Base-by-base conservation (phyloP, 2,797 vertebrate genomes). In the Rhinatrema bivittatum region DNA sequence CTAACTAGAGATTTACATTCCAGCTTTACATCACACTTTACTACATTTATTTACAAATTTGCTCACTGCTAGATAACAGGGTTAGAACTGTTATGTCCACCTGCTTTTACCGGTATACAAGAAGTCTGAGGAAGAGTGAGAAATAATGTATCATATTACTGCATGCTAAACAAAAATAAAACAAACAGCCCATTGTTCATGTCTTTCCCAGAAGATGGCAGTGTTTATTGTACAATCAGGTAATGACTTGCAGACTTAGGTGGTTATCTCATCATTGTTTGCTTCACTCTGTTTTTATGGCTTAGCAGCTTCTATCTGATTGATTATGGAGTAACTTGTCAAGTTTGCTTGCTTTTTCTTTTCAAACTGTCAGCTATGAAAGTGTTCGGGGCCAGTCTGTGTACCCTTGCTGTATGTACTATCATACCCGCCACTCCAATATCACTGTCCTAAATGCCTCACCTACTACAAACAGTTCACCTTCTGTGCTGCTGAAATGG, bases 131-230 rank as follows among this genome's bases (percentile, higher is more conserved):
- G n/a, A n/a, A n/a, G n/a, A n/a, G n/a, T n/a, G n/a, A n/a, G n/a
- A n/a, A n/a, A n/a, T n/a, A n/a, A n/a, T n/a, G n/a, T n/a, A n/a
- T n/a, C n/a, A n/a, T n/a, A n/a, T n/a, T n/a, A n/a, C n/a, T n/a
- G n/a, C n/a, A n/a, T n/a, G n/a, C n/a, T n/a, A n/a, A n/a, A n/a
- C n/a, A n/a, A n/a, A n/a, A n/a, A n/a, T n/a, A n/a, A n/a, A n/a
- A n/a, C n/a, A n/a, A n/a, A n/a, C n/a, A n/a, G n/a, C n/a, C n/a
- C n/a, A n/a, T n/a, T n/a, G n/a, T 25, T 22, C 32, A 16, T 15
- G 4, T 46, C 29, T 51, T 39, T 37, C 54, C 79, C 74, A 70
- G 63, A 36, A 76, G 62, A 74, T 57, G 73, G 68, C 60, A 52
- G 56, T 66, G 46, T 62, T 60, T 35, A 40, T 72, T 67, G 22